Percentiles rank a stretch among this genome's conserved stretches.
Evolutionary conservation across 2,797 vertebrate genomes (phyloP).

Genomic region (Cynopterus sphinx): DNA sequence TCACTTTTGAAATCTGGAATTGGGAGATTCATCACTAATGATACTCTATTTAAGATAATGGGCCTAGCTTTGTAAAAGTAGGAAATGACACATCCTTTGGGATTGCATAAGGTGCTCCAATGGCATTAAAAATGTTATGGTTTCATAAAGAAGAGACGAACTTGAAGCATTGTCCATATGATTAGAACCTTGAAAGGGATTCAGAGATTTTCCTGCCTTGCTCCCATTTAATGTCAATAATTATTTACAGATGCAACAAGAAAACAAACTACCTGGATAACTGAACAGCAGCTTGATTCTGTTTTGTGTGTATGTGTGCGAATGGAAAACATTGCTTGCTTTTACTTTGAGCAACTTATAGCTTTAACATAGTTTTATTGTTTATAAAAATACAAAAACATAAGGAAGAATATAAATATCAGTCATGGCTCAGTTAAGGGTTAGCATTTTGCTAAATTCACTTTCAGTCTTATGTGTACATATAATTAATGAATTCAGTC

Average conservation of each 20-base stretch:
- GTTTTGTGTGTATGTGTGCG: background rate
- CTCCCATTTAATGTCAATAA: background rate
- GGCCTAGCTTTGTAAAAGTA: background rate
- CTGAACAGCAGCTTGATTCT: background rate
- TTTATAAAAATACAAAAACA: conserved; percentile 39
- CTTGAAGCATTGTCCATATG: conserved; percentile 23
- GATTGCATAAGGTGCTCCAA: conserved; percentile 33
- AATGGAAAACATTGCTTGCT: conserved; percentile 29
- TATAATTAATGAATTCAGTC: background rate
- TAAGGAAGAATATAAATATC: conserved; percentile 16
- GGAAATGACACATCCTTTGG: background rate
- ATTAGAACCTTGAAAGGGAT: conserved; percentile 37
- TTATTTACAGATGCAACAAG: conserved; percentile 48
- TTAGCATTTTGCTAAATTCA: conserved; percentile 12
- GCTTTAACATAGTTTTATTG: background rate
- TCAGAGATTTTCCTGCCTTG: conserved; percentile 18
- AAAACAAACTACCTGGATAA: background rate
- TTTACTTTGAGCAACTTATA: conserved; percentile 24
- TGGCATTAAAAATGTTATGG: conserved; percentile 20
- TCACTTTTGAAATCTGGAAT: background rate
- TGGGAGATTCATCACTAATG: background rate
- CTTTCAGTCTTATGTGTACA: background rate
- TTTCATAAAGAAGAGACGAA: conserved; percentile 53
- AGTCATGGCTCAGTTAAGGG: background rate
- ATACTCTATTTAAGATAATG: background rate